Conservation (phyloP, 2,113 vertebrate genomes). For the Serilophus lunatus region DNA sequence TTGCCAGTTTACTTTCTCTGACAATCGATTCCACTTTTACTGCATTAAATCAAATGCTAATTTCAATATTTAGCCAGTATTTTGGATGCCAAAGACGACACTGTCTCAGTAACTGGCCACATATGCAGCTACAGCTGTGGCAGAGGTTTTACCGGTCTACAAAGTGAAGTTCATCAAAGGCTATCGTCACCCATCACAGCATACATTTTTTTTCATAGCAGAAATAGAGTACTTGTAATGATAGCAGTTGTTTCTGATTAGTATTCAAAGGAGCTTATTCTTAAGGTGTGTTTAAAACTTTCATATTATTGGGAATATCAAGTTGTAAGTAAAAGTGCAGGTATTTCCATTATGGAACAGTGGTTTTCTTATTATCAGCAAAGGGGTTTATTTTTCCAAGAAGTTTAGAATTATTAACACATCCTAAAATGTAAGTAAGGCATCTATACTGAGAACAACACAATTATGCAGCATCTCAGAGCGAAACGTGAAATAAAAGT, state of each 20-base stretch:
- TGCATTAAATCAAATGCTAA: neutral
- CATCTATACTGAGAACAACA: neutral
- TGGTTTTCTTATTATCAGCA: neutral
- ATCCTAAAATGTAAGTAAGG: neutral
- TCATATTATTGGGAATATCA: neutral
- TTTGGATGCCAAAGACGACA: neutral
- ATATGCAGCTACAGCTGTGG: neutral
- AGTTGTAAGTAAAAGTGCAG: neutral
- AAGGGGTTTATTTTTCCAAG: neutral
- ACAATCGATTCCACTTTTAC: conserved; percentile 11
- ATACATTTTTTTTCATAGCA: neutral
- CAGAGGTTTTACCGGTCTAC: neutral
- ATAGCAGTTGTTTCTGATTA: neutral
- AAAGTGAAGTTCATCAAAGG: neutral
- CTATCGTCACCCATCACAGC: neutral
- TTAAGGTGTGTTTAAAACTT: neutral
- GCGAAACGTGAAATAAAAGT: neutral
- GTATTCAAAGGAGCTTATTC: neutral
- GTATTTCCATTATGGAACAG: neutral
- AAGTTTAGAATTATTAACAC: neutral
- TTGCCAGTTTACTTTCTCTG: conserved; percentile 67
- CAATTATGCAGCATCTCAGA: neutral
- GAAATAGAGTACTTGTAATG: neutral
- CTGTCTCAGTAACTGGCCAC: neutral
- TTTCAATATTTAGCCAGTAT: neutral